Percentiles rank a stretch among this genome's conserved stretches.
These are phyloP conservation scores for Danio tinwini DNA, from an alignment of 2,797 vertebrate genomes.

Conservation along the genomic window DNA sequence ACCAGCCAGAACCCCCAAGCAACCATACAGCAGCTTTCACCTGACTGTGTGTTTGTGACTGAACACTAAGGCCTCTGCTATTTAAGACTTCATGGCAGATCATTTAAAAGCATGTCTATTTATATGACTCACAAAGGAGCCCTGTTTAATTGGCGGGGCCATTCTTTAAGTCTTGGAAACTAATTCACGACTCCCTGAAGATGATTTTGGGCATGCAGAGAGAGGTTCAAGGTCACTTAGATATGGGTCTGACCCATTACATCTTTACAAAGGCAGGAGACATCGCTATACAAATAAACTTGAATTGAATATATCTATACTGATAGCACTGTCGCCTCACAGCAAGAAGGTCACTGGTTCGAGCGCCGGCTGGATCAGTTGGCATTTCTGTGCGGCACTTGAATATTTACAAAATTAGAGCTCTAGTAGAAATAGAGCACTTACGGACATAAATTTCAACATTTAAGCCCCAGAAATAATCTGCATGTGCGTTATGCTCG, in stretches of 20 bases:
- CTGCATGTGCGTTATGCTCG: too few relatives aligned
- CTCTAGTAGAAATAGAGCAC: too few relatives aligned
- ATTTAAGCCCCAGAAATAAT: too few relatives aligned
- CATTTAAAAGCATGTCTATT: constrained; percentile 65
- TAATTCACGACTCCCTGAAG: constrained; percentile 66
- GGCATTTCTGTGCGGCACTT: too few relatives aligned
- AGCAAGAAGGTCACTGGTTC: too few relatives aligned
- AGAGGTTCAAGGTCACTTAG: constrained; percentile 21
- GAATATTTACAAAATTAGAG: too few relatives aligned
- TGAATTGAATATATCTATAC: neutral
- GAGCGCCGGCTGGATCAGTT: too few relatives aligned
- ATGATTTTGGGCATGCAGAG: neutral
- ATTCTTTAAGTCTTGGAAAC: constrained; percentile 67
- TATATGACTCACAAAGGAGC: constrained; percentile 66
- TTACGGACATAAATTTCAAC: too few relatives aligned
- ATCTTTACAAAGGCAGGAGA: neutral
- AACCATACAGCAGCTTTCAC: too few relatives aligned
- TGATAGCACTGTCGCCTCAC: too few relatives aligned
- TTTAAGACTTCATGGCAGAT: constrained; percentile 64
- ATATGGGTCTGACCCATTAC: constrained; percentile 17
- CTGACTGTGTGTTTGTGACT: too few relatives aligned
- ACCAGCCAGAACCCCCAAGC: too few relatives aligned
- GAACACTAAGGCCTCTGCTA: constrained; percentile 67
- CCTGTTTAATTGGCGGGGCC: constrained; percentile 76
- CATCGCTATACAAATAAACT: neutral